Percentiles rank a stretch among this genome's conserved stretches.
phyloP scores from a whole-genome alignment of 2,888 invertebrate genomes.

The Dolichomitus sp. region DNA sequence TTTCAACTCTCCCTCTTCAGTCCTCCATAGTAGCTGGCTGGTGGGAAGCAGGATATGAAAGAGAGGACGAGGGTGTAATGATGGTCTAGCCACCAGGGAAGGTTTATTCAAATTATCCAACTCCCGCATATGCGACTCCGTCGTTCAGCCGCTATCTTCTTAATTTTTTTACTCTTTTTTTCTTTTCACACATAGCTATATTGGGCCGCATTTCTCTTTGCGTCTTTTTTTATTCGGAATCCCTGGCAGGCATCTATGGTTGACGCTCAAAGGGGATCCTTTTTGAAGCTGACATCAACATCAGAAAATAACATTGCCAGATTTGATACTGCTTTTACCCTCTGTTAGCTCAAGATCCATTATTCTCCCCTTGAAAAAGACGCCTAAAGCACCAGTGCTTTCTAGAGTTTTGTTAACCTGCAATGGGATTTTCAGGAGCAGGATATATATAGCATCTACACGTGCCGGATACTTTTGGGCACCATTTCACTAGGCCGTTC shows the following conservation, averaged over 20 bases:
- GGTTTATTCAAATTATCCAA: constrained; percentile 80
- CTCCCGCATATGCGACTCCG: constrained; percentile 43
- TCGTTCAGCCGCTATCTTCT: constrained; percentile 35
- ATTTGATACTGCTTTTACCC: constrained; percentile 28
- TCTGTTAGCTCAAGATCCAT: constrained; percentile 8
- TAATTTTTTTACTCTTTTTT: constrained; percentile 56
- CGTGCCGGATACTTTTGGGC: neutral
- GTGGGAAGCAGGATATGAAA: constrained; percentile 42
- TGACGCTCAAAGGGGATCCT: constrained; percentile 47
- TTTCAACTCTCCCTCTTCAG: constrained; percentile 72
- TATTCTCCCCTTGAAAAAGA: constrained; percentile 26
- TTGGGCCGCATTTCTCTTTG: constrained; percentile 26
- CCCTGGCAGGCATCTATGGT: constrained; percentile 16
- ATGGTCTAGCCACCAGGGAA: constrained; percentile 63
- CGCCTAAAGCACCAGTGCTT: constrained; percentile 8
- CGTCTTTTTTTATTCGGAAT: constrained; percentile 35
- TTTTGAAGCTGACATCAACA: constrained; percentile 7
- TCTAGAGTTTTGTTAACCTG: constrained; percentile 1
- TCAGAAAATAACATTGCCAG: constrained; percentile 7
- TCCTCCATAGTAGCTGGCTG: neutral
- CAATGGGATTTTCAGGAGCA: constrained; percentile 11
- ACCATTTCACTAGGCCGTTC: neutral
- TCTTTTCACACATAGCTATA: constrained; percentile 42
- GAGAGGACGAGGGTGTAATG: constrained; percentile 62
- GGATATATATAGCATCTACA: neutral